Evolutionary conservation across 2,797 vertebrate genomes (phyloP), one percentile per base, ranked within the genome.

Genomic region (Ceyx erithaca): DNA sequence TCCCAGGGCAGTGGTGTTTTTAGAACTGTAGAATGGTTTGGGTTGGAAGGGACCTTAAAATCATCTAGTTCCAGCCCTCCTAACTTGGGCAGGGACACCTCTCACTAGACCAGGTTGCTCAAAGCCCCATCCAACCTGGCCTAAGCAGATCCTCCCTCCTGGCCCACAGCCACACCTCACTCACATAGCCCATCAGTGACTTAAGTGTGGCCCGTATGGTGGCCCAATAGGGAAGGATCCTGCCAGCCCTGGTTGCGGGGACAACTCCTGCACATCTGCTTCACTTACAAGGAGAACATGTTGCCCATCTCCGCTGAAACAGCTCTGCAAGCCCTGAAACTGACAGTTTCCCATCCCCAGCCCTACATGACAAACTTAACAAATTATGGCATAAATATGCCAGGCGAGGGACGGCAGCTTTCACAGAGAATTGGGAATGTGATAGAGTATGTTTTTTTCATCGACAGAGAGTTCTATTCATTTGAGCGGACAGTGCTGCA

Each of bases 361-460:
- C 75, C 58, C 63, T 77, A 64, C 16, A 8, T 46, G 85, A 84
- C 12, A 54, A 64, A 68, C 85, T 78, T 93, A 95, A 96, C 91
- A 85, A 91, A 85, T 31, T 54, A 25, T 89, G 93, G 91, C 91
- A 85, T 84, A 87, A 89, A 92, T 91, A 80, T 85, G 63, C 87
- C 89, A 93, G 87, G 58, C 30, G 4, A 82, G 49, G 76, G 92
- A 82, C 78, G 68, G 69, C 66, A 11, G 76, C 69, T 82, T 64
- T 89, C 73, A 51, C 72, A 33, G 54, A 45, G 76, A 54, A 62
- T 40, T 80, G 55, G 61, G 58, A 55, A 72, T 72, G 87, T 78
- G 82, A 85, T 75, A 58, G 66, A 83, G 43, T 33, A 76, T 52
- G 63, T 20, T 69, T 90, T 80, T 89, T 91, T 66, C 80, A 46